A percentile compares a stretch with the other conserved stretches of the same genome.
Conservation (phyloP, 2,888 invertebrate species). For the Scaptomyza reducta region DNA sequence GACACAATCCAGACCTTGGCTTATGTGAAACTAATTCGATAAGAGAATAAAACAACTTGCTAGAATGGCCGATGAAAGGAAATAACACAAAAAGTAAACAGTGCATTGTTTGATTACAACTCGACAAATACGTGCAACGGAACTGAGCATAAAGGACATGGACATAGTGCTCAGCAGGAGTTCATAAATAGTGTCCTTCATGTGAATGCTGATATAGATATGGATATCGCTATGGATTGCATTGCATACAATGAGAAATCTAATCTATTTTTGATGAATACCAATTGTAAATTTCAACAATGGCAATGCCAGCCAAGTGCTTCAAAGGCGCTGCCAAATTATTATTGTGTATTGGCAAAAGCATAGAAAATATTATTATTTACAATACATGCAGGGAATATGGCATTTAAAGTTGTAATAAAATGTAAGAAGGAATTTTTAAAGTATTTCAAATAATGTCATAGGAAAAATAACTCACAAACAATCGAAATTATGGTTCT, state of each 20-base stretch:
- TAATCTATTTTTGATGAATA: constrained; percentile 80
- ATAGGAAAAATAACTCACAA: no score
- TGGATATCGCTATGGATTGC: constrained; percentile 30
- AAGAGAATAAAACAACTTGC: constrained; percentile 5
- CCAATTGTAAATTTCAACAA: constrained; percentile 73
- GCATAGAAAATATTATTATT: not conserved
- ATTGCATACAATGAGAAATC: constrained; percentile 65
- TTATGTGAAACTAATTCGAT: not conserved
- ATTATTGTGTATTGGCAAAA: constrained; percentile 14
- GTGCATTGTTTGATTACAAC: constrained; percentile 59
- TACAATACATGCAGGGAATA: not conserved
- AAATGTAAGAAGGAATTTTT: not conserved
- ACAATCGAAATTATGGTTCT: no score
- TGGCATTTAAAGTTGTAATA: not conserved
- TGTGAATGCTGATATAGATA: constrained; percentile 41
- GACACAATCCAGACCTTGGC: constrained; percentile 7
- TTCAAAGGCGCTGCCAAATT: constrained; percentile 46
- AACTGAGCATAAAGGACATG: constrained; percentile 31
- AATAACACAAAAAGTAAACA: constrained; percentile 50
- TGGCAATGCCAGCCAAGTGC: constrained; percentile 34
- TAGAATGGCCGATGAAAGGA: constrained; percentile 28
- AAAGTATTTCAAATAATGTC: no score
- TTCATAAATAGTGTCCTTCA: constrained; percentile 34
- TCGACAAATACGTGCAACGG: constrained; percentile 52
- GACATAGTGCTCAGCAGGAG: constrained; percentile 2